Evolutionary conservation across 2,888 invertebrate species (phyloP), one percentile per base, ranked within the genome.

Genomic region (Cryptus viduatorius): DNA sequence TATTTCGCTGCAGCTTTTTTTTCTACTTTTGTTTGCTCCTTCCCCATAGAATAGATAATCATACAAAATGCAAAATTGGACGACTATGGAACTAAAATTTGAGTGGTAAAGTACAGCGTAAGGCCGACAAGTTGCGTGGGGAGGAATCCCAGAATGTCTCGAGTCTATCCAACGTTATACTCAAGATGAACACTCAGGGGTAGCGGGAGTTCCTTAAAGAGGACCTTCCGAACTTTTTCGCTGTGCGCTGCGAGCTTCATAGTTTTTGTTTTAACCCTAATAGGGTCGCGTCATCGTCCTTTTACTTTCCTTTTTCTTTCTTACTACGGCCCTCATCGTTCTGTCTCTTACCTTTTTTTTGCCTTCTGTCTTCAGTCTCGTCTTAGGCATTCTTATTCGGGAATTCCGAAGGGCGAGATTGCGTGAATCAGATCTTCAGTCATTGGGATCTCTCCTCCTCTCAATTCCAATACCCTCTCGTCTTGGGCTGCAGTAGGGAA

Each of bases 241-340:
- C 83, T 71, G 73, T 76, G 56, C 53, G 84, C 68, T 76, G 64
- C 61, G 64, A 72, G 76, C 64, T 73, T 75, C 82, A 84, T 86
- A 85, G 87, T 89, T 89, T 90, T 89, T 88, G 88, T 88, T 88
- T 69, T 78, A 86, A 77, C 82, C 87, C 89, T 89, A 89, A 90
- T 88, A 88, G 88, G 89, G 87, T 88, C 88, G 86, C 86, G 84
- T 85, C 87, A 79, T 84, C 83, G 80, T 84, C 84, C 61, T 31
- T 73, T 84, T 77, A 80, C 61, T 82, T 79, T 87, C 37, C 73
- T 85, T 73, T 79, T 83, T 65, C 68, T 64, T 84, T 81, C 64
- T 59, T 64, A 53, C 67, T 29, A 37, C 12, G 65, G 61, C 59
- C n/a, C 42, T 61, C 50, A 72, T 79, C 48, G 67, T 77, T 68